Percentiles rank a stretch among this genome's conserved stretches.
Conservation (phyloP, 2,113 vertebrate genomes). For the Equus przewalskii region DNA sequence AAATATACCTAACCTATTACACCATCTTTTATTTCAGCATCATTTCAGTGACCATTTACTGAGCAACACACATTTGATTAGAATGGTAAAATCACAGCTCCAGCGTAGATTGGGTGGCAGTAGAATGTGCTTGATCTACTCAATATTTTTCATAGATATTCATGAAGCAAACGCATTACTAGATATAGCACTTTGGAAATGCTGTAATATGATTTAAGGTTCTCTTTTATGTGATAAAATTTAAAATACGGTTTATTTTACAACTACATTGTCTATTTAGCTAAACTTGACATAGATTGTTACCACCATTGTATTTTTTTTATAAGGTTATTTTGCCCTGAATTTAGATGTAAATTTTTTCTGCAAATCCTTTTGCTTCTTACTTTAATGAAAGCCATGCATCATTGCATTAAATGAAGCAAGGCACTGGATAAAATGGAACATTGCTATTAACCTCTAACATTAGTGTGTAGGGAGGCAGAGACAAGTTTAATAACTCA, state of each 20-base stretch:
- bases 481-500: slow-evolving; percentile 79
- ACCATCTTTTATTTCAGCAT: not conserved
- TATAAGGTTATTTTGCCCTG: slow-evolving; percentile 68
- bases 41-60: not conserved
- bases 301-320: not conserved
- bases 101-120: not conserved
- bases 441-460: slow-evolving; percentile 81
- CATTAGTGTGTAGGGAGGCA: slow-evolving; percentile 74
- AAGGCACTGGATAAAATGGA: slow-evolving; percentile 76
- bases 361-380: slow-evolving; percentile 55
- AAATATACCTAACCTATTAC: not conserved
- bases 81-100: slow-evolving; percentile 39
- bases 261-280: slow-evolving; percentile 11
- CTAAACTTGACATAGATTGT: slow-evolving; percentile 60
- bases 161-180: slow-evolving; percentile 1
- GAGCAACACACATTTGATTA: not conserved
- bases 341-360: slow-evolving; percentile 68
- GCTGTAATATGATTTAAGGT: slow-evolving; percentile 26
- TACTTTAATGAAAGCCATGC: slow-evolving; percentile 72
- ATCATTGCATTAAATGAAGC: slow-evolving; percentile 79
- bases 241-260: slow-evolving; percentile 49
- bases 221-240: slow-evolving; percentile 45
- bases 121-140: not conserved
- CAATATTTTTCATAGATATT: slow-evolving; percentile 55
- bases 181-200: not conserved